Conservation (phyloP, 2,888 invertebrate species). For the Eulithis testata region DNA sequence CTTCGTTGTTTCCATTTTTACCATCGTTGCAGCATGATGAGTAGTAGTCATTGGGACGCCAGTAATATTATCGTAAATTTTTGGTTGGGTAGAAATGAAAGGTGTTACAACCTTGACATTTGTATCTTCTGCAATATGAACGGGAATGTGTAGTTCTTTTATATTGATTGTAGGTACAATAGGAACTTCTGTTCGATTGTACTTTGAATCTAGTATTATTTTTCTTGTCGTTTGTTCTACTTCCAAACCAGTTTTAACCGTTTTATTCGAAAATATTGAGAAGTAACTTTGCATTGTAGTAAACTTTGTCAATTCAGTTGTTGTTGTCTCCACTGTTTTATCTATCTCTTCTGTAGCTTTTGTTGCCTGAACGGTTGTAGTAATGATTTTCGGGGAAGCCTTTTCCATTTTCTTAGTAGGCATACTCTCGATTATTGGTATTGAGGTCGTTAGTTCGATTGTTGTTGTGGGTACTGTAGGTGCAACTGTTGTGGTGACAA, state of each 20-base stretch:
- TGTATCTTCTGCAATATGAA: slow-evolving; percentile 26
- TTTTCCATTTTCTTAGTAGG: slow-evolving; percentile 3
- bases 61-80: slow-evolving; percentile 22
- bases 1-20: slow-evolving; percentile 52
- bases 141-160: slow-evolving; percentile 37
- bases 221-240: slow-evolving; percentile 38
- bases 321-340: slow-evolving; percentile 1
- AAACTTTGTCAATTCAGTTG: slow-evolving; percentile 7
- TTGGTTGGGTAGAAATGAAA: slow-evolving; percentile 5
- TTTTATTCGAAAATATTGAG: slow-evolving; percentile 25
- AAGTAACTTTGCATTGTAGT: slow-evolving; percentile 23
- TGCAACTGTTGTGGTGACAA: slow-evolving; percentile 6
- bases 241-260: slow-evolving; percentile 25
- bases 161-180: slow-evolving; percentile 36
- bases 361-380: not conserved
- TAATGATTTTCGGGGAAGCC: not conserved
- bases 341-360: slow-evolving; percentile 4
- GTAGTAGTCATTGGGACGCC: slow-evolving; percentile 33
- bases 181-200: slow-evolving; percentile 53
- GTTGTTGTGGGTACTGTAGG: slow-evolving; percentile 24
- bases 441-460: slow-evolving; percentile 31
- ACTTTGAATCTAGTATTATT: slow-evolving; percentile 41
- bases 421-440: slow-evolving; percentile 17
- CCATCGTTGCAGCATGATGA: slow-evolving; percentile 8
- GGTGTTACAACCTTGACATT: slow-evolving; percentile 16